Base-by-base conservation (phyloP, 2,113 vertebrate genomes). In the Seriola quinqueradiata region DNA sequence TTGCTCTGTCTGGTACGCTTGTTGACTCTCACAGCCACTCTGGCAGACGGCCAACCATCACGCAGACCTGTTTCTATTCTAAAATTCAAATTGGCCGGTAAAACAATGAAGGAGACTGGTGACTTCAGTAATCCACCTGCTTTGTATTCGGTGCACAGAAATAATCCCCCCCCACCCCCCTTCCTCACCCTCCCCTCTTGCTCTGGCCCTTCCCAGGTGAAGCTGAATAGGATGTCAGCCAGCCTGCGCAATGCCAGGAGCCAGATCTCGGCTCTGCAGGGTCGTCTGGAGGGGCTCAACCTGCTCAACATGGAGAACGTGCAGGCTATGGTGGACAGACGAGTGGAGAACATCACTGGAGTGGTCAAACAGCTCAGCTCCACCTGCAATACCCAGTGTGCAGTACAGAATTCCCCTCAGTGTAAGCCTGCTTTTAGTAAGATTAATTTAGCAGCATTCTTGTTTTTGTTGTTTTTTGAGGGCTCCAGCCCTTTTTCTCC, bases 301-400 rank as follows among this genome's bases (percentile, higher is more conserved):
- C 95, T 96, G 17, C 74, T 97, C 66, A 97, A 96, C 79, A 96
- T 96, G 93, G 96, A 97, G 91, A 97, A 95, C 2, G 91, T 98
- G 55, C 95, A 98, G 88, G 94, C 92, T 72, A 96, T 97, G 9
- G 93, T 99, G 44, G 96, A 97, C 83, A 94, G 84, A 70, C 97
- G 95, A 81, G 95, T 98, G 82, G 96, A 96, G 84, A 99, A 99
- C 88, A 91, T 99, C 89, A 97, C 96, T 0, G 94, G 91, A 28
- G 94, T 90, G 42, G 92, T 98, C 85, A 96, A 96, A 71, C 97
- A 89, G 66, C 91, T 97, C 87, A 96, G 95, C 86, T 92, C 95
- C 82, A 96, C 93, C 83, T 99, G 98, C 85, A 95, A 92, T 44
- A 95, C 91, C 17, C 92, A 95, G 19, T 99, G 98, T 76, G 87